Base-by-base conservation (phyloP, 23 tunicate genomes). In the Pegea sp. region DNA sequence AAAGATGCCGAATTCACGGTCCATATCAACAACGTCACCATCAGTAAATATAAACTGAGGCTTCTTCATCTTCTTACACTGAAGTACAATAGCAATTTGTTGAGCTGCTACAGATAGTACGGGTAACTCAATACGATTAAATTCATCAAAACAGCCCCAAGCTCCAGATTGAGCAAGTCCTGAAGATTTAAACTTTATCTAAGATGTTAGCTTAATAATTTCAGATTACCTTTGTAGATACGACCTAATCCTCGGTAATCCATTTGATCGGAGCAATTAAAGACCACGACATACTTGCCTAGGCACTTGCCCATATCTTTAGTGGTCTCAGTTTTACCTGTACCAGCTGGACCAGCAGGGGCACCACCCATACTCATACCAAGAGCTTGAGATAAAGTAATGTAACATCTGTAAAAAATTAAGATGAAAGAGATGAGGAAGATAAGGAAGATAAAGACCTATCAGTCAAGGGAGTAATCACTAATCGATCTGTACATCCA, bases 341-440 rank as follows among this genome's bases (percentile, higher is more conserved):
- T 91, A 28, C 99, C 99, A 30, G 99, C 99, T 0, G 99, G 99
- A 1, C 99, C 99, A 23, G 99, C 99, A 1, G 99, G 99, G 0
- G 99, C 99, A 20, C 99, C 99, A 16, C 99, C 99, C 91, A 91
- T 81, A 52, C 91, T 81, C 99, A 91, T 91, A 22, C 99, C 99
- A 24, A 91, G 73, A 3, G 99, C 99, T 49, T 89, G 99, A 0
- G 99, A 75, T 24, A 91, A 69, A 22, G 99, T 91, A 64, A 91
- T 91, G 73, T 91, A 91, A 63, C 99, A 91, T 58, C 99, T 78
- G 59, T 1, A 61, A 49, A 33, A 28, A 48, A 34, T 38, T 16
- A 38, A 38, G 46, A 8, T 16, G 46, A 11, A 38, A 38, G 16
- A 8, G 16, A 11, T 38, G 13, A 8, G 46, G 11, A 16, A 8